Evolutionary conservation across 2,888 invertebrate species (phyloP).

Genomic region (Bursaphelenchus okinawaensis): DNA sequence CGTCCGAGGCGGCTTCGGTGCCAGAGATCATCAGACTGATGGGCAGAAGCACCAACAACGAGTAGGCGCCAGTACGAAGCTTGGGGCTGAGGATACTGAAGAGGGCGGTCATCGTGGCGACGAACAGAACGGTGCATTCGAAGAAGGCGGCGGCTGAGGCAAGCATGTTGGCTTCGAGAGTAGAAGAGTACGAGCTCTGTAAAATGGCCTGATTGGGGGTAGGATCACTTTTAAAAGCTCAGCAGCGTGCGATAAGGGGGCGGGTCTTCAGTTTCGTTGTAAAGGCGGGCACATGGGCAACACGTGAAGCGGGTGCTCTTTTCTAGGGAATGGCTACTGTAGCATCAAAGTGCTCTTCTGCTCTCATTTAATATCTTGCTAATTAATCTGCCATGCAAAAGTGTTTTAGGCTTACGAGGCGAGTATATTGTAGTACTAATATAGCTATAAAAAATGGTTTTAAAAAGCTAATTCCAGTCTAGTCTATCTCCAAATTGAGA

Average conservation of each 20-base stretch:
- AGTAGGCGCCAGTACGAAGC: neutral
- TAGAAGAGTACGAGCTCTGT: neutral
- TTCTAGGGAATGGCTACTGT: neutral
- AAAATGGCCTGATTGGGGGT: neutral
- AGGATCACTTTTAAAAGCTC: neutral
- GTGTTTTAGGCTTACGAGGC: no score
- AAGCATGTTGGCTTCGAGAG: conserved; percentile 11
- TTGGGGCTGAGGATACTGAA: conserved; percentile 25
- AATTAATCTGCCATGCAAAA: no score
- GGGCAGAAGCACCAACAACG: conserved; percentile 20
- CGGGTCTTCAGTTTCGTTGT: neutral
- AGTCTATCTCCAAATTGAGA: no score
- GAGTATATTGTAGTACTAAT: no score
- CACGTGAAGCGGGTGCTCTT: neutral
- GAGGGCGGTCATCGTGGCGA: conserved; percentile 22
- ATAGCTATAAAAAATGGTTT: no score
- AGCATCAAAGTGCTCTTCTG: neutral
- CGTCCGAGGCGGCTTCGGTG: conserved; percentile 12
- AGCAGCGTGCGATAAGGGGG: neutral
- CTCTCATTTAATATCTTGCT: no score
- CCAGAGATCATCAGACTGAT: conserved; percentile 14
- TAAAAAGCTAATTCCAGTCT: no score
- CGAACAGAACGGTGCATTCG: conserved; percentile 21
- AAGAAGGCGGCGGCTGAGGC: conserved; percentile 13
- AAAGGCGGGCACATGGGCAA: neutral